Conservation (phyloP, 2,113 vertebrate genomes). For the Limnothrissa miodon region DNA sequence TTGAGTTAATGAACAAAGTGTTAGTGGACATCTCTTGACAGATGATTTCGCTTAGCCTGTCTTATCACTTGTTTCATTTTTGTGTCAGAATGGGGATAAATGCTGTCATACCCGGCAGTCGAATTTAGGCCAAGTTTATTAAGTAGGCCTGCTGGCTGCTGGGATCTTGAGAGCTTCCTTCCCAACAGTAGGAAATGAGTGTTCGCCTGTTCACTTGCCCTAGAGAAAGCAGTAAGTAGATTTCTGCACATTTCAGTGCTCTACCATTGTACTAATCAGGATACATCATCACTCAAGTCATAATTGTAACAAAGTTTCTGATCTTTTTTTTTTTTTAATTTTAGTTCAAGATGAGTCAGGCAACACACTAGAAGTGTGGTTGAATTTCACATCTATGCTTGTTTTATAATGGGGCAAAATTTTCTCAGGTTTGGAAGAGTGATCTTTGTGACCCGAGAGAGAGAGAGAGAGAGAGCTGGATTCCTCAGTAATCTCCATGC, state of each 20-base stretch:
- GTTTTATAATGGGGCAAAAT: not conserved
- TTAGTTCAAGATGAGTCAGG: too few species aligned
- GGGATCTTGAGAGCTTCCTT: conserved; percentile 15
- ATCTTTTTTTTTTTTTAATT: too few species aligned
- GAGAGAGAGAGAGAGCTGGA: not conserved
- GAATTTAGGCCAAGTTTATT: conserved; percentile 14
- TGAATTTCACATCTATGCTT: not conserved
- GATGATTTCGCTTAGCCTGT: conserved; percentile 2
- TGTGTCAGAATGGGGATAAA: conserved; percentile 4
- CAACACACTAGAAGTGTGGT: not conserved
- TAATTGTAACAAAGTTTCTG: not conserved
- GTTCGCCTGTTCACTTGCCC: not conserved
- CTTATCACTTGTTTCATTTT: conserved; percentile 1
- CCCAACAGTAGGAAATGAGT: conserved; percentile 5
- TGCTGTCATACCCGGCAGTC: not conserved
- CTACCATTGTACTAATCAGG: not conserved
- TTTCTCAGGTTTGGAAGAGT: not conserved
- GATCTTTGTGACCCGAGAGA: not conserved
- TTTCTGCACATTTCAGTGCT: not conserved
- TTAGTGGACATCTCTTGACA: not conserved
- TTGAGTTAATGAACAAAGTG: not conserved
- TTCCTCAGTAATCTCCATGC: not conserved
- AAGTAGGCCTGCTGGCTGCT: conserved; percentile 15
- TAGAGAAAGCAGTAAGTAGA: not conserved
- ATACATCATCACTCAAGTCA: not conserved